Evolutionary conservation across 2,113 vertebrate genomes (phyloP).

Genomic region (Solenodon paradoxus): DNA sequence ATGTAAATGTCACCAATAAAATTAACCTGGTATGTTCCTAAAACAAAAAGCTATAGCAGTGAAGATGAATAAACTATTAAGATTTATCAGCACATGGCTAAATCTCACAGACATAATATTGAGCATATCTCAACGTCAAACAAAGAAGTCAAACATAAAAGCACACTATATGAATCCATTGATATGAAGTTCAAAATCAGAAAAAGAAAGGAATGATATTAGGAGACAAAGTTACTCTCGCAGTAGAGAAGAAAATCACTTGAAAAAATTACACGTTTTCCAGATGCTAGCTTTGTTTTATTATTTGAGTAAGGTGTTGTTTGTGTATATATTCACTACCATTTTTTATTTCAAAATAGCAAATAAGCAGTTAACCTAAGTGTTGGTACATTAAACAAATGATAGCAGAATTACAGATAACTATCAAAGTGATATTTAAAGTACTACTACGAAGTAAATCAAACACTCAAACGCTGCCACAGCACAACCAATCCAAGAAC

Average conservation of each 20-base stretch:
- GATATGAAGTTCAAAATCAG: neutral
- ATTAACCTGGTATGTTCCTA: neutral
- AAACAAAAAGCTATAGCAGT: neutral
- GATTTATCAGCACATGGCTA: neutral
- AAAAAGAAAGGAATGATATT: neutral
- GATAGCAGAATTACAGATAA: neutral
- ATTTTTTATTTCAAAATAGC: neutral
- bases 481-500: neutral
- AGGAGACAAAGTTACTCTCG: neutral
- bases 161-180: neutral
- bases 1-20: neutral
- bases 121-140: neutral
- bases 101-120: neutral
- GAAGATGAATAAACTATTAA: neutral
- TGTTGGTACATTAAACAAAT: neutral
- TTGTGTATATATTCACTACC: neutral
- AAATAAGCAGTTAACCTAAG: neutral
- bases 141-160: neutral
- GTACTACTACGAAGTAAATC: neutral
- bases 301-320: neutral
- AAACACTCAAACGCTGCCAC: neutral
- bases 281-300: neutral
- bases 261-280: neutral
- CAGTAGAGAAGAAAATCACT: neutral
- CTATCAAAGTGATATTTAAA: neutral